Percentiles rank a stretch among this genome's conserved stretches.
Evolutionary conservation across 2,888 invertebrate species (phyloP).

Genomic region (Pammene aurita): DNA sequence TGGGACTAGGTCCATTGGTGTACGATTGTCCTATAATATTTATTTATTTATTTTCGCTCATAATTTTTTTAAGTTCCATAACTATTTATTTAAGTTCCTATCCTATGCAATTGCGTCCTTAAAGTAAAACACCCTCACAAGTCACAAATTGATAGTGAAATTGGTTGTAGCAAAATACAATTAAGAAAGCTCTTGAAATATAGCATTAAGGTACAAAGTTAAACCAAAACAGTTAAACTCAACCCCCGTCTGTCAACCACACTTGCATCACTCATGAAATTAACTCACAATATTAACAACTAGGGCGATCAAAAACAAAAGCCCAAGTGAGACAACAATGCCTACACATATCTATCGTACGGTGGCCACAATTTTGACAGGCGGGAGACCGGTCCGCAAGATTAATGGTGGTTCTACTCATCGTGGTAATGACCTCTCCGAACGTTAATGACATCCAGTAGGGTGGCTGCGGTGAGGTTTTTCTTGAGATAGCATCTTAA

Average conservation of each 20-base stretch:
- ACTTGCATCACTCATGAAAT: constrained; percentile 24
- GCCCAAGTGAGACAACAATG: constrained; percentile 48
- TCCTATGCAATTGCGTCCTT: no score
- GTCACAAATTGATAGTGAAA: no score
- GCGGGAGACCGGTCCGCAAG: constrained; percentile 76
- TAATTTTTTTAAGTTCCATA: no score
- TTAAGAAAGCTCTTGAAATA: no score
- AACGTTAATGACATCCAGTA: constrained; percentile 77
- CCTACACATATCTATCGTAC: constrained; percentile 62
- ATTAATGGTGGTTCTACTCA: constrained; percentile 81
- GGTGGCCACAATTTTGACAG: constrained; percentile 82
- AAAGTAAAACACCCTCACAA: no score
- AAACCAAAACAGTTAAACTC: constrained; percentile 13
- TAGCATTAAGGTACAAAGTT: background rate
- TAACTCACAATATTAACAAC: constrained; percentile 38
- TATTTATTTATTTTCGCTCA: no score
- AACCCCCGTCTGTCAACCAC: constrained; percentile 6
- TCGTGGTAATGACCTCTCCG: constrained; percentile 81
- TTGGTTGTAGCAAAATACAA: no score
- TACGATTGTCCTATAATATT: no score
- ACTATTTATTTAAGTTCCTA: no score
- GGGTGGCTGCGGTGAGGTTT: constrained; percentile 53
- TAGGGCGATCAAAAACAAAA: constrained; percentile 55
- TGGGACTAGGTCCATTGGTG: no score
- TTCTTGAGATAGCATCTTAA: constrained; percentile 34